Base-by-base conservation (phyloP, 2,888 invertebrate species). In the Sepioteuthis lessoniana region DNA sequence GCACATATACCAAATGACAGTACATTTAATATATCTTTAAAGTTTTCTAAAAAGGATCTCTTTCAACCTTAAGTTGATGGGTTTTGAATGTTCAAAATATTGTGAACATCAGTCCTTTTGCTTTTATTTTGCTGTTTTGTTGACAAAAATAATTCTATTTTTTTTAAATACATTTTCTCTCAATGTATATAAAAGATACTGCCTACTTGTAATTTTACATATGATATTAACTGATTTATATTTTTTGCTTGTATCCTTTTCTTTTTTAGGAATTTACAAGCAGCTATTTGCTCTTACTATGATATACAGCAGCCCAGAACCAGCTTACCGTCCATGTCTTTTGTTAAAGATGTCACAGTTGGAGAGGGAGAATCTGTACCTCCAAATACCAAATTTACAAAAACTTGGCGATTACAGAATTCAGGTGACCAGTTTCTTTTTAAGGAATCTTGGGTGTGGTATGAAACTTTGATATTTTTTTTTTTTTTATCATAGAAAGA, bases 271-370 rank as follows among this genome's bases (percentile, higher is more conserved):
- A 99, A 99, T 97, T 98, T 99, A 94, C 99, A 99, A 98, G 98
- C 98, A 95, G 99, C 99, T 94, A 98, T 99, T 96, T 98, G 99
- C 97, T 98, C 99, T 96, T 99, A 99, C 97, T 98, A 99, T 97
- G 99, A 99, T 97, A 98, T 98, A 96, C 98, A 98, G 97, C 98
- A 98, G 96, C 97, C 97, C 37, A 95, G 95, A 94, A 95, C 95
- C 21, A 95, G 95, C 90, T 94, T 97, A 90, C 96, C 97, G n/a
- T 98, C 98, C 93, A 98, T 98, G 98, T 97, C 98, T 91, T 97
- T 98, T 95, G 97, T 98, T 95, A 98, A 98, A 96, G 98, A 98
- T 97, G 98, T 98, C 95, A 98, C 98, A 50, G 98, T 98, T 95
- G 98, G 98, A 90, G 98, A 98, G 96, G 98, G 98, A 94, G 98